Conservation (phyloP, 2,888 invertebrate genomes). For the Phengaris alcon region DNA sequence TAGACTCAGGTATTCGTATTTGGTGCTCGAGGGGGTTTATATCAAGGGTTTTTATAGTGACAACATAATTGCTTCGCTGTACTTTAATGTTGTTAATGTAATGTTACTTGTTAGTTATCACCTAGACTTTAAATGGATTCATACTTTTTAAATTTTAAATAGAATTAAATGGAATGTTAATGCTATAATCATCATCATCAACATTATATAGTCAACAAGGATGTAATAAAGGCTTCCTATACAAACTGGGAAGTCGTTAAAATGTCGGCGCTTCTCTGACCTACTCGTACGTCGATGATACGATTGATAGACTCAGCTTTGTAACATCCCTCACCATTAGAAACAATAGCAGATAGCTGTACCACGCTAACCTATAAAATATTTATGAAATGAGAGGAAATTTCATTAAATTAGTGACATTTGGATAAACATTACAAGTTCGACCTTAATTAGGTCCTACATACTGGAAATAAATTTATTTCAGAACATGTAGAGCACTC, state of each 20-base stretch:
- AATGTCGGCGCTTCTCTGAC: slow-evolving; percentile 8
- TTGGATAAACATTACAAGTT: slow-evolving; percentile 9
- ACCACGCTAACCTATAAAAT: too few species aligned
- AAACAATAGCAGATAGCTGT: neutral
- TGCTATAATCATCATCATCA: neutral
- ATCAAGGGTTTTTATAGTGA: slow-evolving; percentile 20
- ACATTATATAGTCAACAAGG: slow-evolving; percentile 5
- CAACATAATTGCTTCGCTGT: slow-evolving; percentile 24
- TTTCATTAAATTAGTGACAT: neutral
- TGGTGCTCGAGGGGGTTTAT: slow-evolving; percentile 13
- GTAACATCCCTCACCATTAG: neutral
- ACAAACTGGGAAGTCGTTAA: slow-evolving; percentile 18
- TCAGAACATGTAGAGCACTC: neutral
- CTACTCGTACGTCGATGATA: neutral
- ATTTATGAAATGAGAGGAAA: neutral
- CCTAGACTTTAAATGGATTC: neutral
- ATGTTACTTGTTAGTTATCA: neutral
- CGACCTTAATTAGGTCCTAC: neutral
- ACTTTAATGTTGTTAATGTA: slow-evolving; percentile 6
- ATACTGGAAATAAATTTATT: neutral
- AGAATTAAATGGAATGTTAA: neutral
- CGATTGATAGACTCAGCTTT: neutral
- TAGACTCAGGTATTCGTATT: neutral
- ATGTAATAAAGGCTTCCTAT: neutral
- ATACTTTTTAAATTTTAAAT: too few species aligned